Evolutionary conservation across 2,797 vertebrate genomes (phyloP).

Genomic region (Gobionotothen gibberifrons): DNA sequence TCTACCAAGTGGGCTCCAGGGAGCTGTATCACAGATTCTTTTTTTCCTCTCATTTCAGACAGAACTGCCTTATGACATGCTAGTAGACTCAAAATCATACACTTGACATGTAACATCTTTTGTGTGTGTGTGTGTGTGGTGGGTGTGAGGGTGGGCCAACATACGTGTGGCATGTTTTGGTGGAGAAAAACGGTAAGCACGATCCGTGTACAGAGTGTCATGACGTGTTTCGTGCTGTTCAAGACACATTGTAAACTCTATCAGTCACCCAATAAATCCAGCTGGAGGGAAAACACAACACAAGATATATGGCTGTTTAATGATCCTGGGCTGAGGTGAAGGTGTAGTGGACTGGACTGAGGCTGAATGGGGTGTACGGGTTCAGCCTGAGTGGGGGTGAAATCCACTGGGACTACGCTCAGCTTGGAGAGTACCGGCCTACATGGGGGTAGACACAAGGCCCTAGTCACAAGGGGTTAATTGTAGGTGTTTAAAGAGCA

Average conservation of each 20-base stretch:
- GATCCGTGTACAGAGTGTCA: slow-evolving; percentile 68
- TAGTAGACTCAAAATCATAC: slow-evolving; percentile 41
- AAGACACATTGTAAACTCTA: slow-evolving; percentile 80
- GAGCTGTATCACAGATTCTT: slow-evolving; percentile 41
- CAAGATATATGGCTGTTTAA: slow-evolving; percentile 77
- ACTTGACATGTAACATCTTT: slow-evolving; percentile 46
- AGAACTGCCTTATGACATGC: slow-evolving; percentile 45
- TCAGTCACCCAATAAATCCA: slow-evolving; percentile 84
- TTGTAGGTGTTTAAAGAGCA: slow-evolving; percentile 85
- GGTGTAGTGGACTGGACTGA: slow-evolving; percentile 61
- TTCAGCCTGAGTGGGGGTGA: slow-evolving; percentile 59
- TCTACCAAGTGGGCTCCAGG: slow-evolving; percentile 35
- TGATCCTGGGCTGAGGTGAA: slow-evolving; percentile 65
- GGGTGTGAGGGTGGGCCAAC: slow-evolving; percentile 40
- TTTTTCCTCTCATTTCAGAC: slow-evolving; percentile 41
- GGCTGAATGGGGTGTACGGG: slow-evolving; percentile 66
- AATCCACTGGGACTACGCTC: slow-evolving; percentile 52
- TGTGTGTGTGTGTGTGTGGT: not conserved
- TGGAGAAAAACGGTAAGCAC: slow-evolving; percentile 39
- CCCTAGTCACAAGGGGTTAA: slow-evolving; percentile 85
- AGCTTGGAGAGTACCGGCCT: slow-evolving; percentile 51
- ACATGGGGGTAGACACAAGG: slow-evolving; percentile 76
- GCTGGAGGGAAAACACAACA: slow-evolving; percentile 75
- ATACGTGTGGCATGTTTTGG: slow-evolving; percentile 40
- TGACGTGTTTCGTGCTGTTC: slow-evolving; percentile 72